These are phyloP conservation scores for Platalea minor DNA, from an alignment of 2,797 vertebrate genomes.

Conservation along the genomic window DNA sequence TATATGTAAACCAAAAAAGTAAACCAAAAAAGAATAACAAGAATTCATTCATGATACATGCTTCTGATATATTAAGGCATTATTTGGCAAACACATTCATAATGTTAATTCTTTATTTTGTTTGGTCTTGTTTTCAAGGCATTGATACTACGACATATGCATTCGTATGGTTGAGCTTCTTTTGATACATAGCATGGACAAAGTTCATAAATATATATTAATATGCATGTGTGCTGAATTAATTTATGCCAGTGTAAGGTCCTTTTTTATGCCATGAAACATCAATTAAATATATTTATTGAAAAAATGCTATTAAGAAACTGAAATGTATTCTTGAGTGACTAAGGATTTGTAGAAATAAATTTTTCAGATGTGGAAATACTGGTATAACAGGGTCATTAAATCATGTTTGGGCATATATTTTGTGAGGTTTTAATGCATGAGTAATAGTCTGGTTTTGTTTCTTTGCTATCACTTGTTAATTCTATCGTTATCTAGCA, in stretches of 20 bases:
- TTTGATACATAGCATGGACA: not conserved
- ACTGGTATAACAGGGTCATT: not conserved
- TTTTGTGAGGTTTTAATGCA: not conserved
- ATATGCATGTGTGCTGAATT: not conserved
- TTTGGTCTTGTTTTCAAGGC: not conserved
- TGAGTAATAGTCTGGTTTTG: not conserved
- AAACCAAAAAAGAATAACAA: not conserved
- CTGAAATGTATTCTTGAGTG: not conserved
- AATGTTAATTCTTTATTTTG: not conserved
- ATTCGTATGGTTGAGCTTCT: not conserved
- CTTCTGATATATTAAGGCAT: not conserved
- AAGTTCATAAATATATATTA: not conserved
- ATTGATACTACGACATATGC: not conserved
- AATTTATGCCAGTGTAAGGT: not conserved
- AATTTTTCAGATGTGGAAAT: not conserved
- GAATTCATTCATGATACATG: not conserved
- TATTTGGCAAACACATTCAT: not conserved
- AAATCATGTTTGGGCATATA: not conserved
- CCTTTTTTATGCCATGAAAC: not conserved
- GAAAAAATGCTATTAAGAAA: not conserved
- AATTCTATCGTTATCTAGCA: not conserved
- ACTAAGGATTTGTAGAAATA: not conserved
- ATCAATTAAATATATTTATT: not conserved
- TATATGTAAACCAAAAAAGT: not conserved
- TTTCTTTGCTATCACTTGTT: not conserved